Evolutionary conservation across 1,140 invertebrate species (phyloP).

Genomic region (Asbolus verrucosus): DNA sequence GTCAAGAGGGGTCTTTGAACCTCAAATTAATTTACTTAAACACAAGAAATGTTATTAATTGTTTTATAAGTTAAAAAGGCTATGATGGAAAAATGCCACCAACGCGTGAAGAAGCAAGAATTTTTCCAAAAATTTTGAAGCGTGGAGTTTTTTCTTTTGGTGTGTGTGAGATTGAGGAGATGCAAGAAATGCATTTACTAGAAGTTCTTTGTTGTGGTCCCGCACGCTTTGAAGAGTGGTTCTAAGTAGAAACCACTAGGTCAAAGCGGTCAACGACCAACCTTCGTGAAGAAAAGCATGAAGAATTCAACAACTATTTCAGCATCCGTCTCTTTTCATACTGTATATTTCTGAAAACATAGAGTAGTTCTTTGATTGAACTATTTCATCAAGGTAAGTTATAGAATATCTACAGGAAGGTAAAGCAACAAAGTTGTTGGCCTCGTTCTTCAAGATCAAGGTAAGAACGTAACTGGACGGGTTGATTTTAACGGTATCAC

Average conservation of each 20-base stretch:
- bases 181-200: slow-evolving; percentile 3
- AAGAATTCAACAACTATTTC: slow-evolving; percentile 3
- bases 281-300: slow-evolving; percentile 39
- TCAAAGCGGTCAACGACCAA: slow-evolving; percentile 49
- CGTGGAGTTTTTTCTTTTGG: too few species aligned
- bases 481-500: slow-evolving; percentile 12
- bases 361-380: slow-evolving; percentile 9
- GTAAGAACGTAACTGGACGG: slow-evolving; percentile 24
- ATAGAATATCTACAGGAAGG: slow-evolving; percentile 42
- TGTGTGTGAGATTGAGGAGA: too few species aligned
- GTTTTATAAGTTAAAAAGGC: too few species aligned
- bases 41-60: too few species aligned
- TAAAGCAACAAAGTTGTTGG: slow-evolving; percentile 23
- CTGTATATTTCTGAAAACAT: neutral
- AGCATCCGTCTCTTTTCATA: neutral
- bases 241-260: slow-evolving; percentile 48
- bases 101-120: neutral
- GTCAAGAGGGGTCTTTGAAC: slow-evolving; percentile 41
- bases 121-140: too few species aligned
- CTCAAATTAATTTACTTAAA: slow-evolving; percentile 32
- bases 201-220: slow-evolving; percentile 28
- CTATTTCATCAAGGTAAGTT: slow-evolving; percentile 36
- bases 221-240: slow-evolving; percentile 40
- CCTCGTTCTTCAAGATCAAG: slow-evolving; percentile 39
- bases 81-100: neutral